These are phyloP conservation scores for Pogonus chalceus DNA, from an alignment of 1,140 invertebrate genomes.

Conservation along the genomic window DNA sequence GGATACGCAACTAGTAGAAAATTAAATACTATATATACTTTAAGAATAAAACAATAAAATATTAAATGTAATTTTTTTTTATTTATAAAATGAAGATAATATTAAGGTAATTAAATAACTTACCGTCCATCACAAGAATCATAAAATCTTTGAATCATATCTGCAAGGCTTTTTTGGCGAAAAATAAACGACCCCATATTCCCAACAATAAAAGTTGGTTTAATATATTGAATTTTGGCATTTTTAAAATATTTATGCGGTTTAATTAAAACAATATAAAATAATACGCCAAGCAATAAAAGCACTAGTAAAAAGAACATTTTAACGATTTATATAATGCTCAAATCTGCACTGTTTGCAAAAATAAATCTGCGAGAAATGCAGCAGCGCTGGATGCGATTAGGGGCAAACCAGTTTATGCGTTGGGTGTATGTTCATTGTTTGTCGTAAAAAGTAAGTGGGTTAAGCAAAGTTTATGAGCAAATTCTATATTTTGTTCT, in stretches of 20 bases:
- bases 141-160: neutral
- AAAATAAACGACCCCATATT: constrained; percentile 14
- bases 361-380: constrained; percentile 1
- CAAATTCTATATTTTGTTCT: too few relatives aligned
- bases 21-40: too few relatives aligned
- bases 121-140: constrained; percentile 11
- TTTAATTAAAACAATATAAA: neutral
- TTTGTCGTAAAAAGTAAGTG: too few relatives aligned
- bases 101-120: too few relatives aligned
- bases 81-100: neutral
- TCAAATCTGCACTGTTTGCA: neutral
- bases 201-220: constrained; percentile 16
- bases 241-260: constrained; percentile 14
- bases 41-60: too few relatives aligned
- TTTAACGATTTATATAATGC: too few relatives aligned
- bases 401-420: too few relatives aligned
- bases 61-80: neutral
- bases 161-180: neutral
- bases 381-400: too few relatives aligned
- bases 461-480: too few relatives aligned
- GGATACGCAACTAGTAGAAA: too few relatives aligned
- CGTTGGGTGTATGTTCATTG: too few relatives aligned
- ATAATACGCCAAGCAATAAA: neutral
- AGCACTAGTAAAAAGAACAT: neutral
- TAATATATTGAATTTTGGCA: constrained; percentile 8